Percentiles rank a stretch among this genome's conserved stretches.
Conservation (phyloP, 53 echinoderm and acorn worm species). For the Echinometra lucunter region DNA sequence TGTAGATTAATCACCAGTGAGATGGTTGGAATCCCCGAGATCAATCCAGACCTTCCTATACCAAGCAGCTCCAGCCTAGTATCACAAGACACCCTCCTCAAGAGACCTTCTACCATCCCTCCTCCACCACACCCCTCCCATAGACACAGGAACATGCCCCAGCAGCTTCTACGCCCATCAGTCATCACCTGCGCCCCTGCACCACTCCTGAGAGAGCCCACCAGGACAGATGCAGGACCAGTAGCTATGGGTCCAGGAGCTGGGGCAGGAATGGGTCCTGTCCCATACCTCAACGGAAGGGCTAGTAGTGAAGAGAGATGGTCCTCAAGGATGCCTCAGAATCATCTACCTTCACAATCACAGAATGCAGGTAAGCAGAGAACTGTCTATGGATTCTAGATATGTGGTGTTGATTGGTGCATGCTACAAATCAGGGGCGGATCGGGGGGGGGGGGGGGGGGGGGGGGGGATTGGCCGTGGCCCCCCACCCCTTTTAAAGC, state of each 20-base stretch:
- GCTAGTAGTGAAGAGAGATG: constrained; percentile 37
- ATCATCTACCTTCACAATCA: constrained; percentile 34
- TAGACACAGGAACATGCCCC: constrained; percentile 62
- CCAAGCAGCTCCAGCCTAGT: constrained; percentile 86
- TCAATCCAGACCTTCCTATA: constrained; percentile 89
- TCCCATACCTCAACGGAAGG: constrained; percentile 47
- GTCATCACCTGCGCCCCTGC: constrained; percentile 90
- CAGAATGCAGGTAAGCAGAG: constrained; percentile 51
- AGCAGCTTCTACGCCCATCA: constrained; percentile 81
- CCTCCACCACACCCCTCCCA: constrained; percentile 67
- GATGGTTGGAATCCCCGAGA: constrained; percentile 88
- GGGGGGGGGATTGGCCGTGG: too few species aligned
- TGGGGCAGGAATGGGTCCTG: constrained; percentile 16
- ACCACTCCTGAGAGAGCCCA: constrained; percentile 67
- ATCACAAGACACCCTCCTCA: constrained; percentile 70
- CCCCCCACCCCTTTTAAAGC: too few species aligned
- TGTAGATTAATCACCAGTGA: constrained; percentile 89
- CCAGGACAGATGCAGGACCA: constrained; percentile 26
- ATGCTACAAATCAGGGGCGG: too few species aligned
- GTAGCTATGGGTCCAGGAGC: constrained; percentile 43
- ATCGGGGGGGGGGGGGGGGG: too few species aligned
- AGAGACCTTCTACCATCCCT: neutral
- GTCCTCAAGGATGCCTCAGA: constrained; percentile 47
- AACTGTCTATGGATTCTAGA: neutral
- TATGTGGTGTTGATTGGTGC: neutral